A percentile compares a stretch with the other conserved stretches of the same genome.
These are phyloP conservation scores for Apis dorsata DNA, from an alignment of 1,140 invertebrate species.

Conservation along the genomic window DNA sequence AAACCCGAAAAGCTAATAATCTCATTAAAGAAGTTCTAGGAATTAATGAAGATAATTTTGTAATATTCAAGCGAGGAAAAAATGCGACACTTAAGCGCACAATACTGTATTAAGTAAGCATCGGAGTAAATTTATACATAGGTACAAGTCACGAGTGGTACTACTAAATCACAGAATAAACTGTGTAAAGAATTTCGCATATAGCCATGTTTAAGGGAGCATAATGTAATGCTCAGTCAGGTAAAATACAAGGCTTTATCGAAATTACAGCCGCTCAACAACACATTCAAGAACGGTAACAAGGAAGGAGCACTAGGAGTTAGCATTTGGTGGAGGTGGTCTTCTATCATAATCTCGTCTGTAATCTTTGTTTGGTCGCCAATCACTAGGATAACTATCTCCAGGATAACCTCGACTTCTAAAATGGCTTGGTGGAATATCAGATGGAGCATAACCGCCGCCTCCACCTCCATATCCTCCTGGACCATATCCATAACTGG, in stretches of 20 bases:
- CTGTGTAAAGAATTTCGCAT: conserved; percentile 40
- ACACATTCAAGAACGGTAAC: conserved; percentile 71
- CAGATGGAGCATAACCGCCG: conserved; percentile 70
- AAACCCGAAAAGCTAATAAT: no score
- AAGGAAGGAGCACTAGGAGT: conserved; percentile 76
- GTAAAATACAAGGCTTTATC: conserved; percentile 42
- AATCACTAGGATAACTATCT: conserved; percentile 74
- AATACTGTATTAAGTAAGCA: conserved; percentile 43
- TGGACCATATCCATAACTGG: conserved; percentile 73
- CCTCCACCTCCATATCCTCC: conserved; percentile 67
- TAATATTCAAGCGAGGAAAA: no score
- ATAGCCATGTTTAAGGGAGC: conserved; percentile 44
- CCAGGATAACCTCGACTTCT: conserved; percentile 72
- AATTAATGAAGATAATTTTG: no score
- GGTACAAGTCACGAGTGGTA: conserved; percentile 59
- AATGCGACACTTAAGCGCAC: no score
- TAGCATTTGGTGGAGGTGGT: conserved; percentile 77
- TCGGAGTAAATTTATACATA: conserved; percentile 66
- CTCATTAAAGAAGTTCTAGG: no score
- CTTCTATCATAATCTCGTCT: conserved; percentile 81
- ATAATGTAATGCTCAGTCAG: conserved; percentile 39
- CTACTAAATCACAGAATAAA: conserved; percentile 53
- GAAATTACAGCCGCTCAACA: conserved; percentile 66
- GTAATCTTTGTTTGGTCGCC: conserved; percentile 80
- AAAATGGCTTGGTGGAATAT: conserved; percentile 74